Evolutionary conservation across 2,888 invertebrate species (phyloP), one percentile per base, ranked within the genome.

Genomic region (Trachelus stipa): DNA sequence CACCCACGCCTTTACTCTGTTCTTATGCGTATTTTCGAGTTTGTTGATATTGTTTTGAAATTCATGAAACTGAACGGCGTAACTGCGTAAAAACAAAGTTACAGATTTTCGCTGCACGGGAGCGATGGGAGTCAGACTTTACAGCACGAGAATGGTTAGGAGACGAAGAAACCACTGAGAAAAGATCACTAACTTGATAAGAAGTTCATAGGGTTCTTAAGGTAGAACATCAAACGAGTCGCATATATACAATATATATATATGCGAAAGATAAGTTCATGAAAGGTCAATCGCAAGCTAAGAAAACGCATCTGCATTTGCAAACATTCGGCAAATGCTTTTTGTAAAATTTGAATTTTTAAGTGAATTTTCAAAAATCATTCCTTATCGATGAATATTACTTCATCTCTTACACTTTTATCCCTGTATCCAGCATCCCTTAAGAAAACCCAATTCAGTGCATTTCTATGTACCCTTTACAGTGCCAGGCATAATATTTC

Each of bases 21-120:
- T 76, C 75, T 40, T 56, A 77, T 75, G 77, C 77, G 77, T 77
- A 77, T 71, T 77, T 75, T 40, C 56, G 73, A 78, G 76, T 68
- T 56, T 75, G 73, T 78, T 71, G 75, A 76, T 78, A 75, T 82
- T 82, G 82, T 84, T 87, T 87, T 86, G 84, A 88, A 88, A 88
- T 88, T 88, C 86, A 88, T 87, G 86, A 88, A 83, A 81, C 78
- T 83, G 84, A 85, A 85, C 83, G 83, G 84, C 83, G 82, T 80
- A 86, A 84, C 86, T 84, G 83, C 84, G 85, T 84, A 84, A 84
- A 84, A 83, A 80, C 81, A 79, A 84, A 87, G 81, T 82, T 81
- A 79, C 78, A 73, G 79, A 30, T 40, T 15, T 23, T n/a, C 23
- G 23, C 12, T 33, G 73, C 4, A 15, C 77, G 76, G 40, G 69